A percentile compares a stretch with the other conserved stretches of the same genome.
Conservation (phyloP, 2,888 invertebrate species). For the Apamea sordens region DNA sequence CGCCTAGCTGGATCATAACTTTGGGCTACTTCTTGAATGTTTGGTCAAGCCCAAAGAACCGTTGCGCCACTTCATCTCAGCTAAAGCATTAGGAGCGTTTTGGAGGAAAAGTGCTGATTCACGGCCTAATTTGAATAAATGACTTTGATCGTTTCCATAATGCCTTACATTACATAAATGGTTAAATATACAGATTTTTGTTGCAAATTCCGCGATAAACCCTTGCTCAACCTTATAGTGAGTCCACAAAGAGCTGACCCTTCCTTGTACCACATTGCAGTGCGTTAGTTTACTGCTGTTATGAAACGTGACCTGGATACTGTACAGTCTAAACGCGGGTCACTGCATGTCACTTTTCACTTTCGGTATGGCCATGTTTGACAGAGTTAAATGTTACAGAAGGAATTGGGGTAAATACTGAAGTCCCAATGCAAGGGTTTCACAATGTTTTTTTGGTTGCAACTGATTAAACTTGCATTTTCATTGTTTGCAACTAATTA, state of each 20-base stretch:
- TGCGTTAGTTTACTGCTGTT: slow-evolving; percentile 54
- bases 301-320: slow-evolving; percentile 72
- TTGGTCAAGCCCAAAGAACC: background rate
- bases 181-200: background rate
- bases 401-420: background rate
- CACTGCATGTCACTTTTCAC: slow-evolving; percentile 54
- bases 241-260: slow-evolving; percentile 37
- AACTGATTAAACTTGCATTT: background rate
- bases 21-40: background rate
- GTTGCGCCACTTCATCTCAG: background rate
- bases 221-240: slow-evolving; percentile 40
- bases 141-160: background rate
- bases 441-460: background rate
- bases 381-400: background rate
- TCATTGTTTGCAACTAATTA: background rate
- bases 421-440: no score
- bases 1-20: background rate
- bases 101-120: background rate
- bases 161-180: background rate
- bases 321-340: slow-evolving; percentile 61
- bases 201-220: slow-evolving; percentile 22
- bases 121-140: background rate
- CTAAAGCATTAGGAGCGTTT: background rate
- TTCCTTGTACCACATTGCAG: slow-evolving; percentile 56
- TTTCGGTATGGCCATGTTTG: slow-evolving; percentile 4